Conservation (phyloP, 1,140 invertebrate genomes). For the Sipha flava region DNA sequence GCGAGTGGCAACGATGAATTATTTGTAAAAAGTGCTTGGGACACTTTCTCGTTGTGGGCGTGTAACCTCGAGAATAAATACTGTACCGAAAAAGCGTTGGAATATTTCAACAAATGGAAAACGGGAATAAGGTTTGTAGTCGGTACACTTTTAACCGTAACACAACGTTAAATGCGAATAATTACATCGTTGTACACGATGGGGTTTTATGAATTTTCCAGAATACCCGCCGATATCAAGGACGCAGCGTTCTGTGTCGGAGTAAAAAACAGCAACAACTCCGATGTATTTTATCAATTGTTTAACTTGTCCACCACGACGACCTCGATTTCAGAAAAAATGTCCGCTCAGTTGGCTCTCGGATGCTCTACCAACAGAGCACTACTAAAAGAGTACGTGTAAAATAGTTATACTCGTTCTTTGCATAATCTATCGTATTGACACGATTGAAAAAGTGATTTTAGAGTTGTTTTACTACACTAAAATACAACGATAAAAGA, state of each 20-base stretch:
- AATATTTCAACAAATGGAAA: neutral
- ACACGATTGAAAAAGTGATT: too few relatives aligned
- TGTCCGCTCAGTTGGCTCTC: neutral
- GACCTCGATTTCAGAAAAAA: slow-evolving; percentile 21
- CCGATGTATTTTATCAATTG: neutral
- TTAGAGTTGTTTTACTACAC: too few relatives aligned
- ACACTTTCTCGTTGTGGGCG: neutral
- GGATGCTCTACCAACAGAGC: slow-evolving; percentile 26
- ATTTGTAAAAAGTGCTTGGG: neutral
- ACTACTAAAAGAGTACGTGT: slow-evolving; percentile 13
- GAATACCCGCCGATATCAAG: slow-evolving; percentile 18
- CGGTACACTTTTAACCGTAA: too few relatives aligned
- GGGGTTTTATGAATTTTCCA: neutral
- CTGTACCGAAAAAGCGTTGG: neutral
- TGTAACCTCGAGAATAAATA: neutral
- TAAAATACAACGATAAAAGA: too few relatives aligned
- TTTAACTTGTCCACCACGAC: slow-evolving; percentile 18
- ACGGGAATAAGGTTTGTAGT: neutral
- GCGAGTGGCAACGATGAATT: neutral
- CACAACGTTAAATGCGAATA: too few relatives aligned
- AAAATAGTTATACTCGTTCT: too few relatives aligned
- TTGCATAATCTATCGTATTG: too few relatives aligned
- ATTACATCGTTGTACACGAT: too few relatives aligned
- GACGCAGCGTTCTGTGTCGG: slow-evolving; percentile 16
- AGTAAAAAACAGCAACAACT: neutral